Conservation (phyloP, 2,113 vertebrate species). For the Carassius auratus region DNA sequence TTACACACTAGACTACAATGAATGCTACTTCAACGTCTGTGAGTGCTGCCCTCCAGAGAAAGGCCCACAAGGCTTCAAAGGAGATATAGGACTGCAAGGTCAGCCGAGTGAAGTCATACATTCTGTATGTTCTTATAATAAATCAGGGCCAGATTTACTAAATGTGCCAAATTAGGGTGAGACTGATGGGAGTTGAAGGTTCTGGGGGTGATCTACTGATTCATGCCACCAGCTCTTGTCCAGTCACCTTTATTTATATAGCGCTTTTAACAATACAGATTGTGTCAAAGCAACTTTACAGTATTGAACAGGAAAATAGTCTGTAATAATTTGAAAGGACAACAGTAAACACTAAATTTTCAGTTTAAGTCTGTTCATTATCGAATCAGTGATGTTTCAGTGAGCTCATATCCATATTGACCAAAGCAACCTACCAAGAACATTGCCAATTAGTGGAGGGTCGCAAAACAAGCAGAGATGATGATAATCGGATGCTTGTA, state of each 20-base stretch:
- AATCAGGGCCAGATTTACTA: neutral
- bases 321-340: no score
- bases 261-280: no score
- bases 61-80: slow-evolving; percentile 82
- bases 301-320: no score
- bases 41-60: slow-evolving; percentile 84
- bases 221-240: no score
- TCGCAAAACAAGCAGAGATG: neutral
- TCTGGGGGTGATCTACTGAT: neutral
- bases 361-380: no score
- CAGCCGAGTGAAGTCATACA: slow-evolving; percentile 33
- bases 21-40: slow-evolving; percentile 94
- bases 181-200: neutral
- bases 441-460: neutral
- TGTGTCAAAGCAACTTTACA: no score
- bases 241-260: no score
- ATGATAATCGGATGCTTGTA: no score
- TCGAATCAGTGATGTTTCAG: no score
- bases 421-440: neutral
- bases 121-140: neutral
- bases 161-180: neutral
- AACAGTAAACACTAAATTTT: no score
- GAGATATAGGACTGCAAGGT: slow-evolving; percentile 84
- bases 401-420: neutral
- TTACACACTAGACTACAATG: slow-evolving; percentile 83